phyloP scores from a whole-genome alignment of 1,140 invertebrate genomes.

The Himalopsyche phryganea region DNA sequence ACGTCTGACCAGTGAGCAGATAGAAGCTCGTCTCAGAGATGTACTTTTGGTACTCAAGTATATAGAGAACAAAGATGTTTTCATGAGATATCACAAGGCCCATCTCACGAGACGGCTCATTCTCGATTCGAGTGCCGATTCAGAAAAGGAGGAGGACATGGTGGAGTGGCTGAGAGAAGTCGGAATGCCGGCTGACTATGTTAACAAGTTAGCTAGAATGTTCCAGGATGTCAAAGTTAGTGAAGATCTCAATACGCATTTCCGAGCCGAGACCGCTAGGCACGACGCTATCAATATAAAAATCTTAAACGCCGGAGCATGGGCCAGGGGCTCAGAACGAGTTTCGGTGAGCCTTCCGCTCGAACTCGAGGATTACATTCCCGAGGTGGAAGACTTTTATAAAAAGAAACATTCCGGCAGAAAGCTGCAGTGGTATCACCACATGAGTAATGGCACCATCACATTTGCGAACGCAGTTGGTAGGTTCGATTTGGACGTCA shows the following conservation, averaged over 20 bases:
- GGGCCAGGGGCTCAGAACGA: slow-evolving; percentile 91
- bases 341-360: slow-evolving; percentile 93
- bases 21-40: slow-evolving; percentile 88
- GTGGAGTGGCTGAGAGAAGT: slow-evolving; percentile 93
- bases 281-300: slow-evolving; percentile 80
- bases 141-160: slow-evolving; percentile 99
- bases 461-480: slow-evolving; percentile 92
- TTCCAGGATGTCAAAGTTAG: slow-evolving; percentile 99
- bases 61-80: slow-evolving; percentile 99
- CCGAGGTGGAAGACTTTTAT: slow-evolving; percentile 93
- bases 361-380: slow-evolving; percentile 97
- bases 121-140: slow-evolving; percentile 94
- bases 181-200: slow-evolving; percentile 99
- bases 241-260: slow-evolving; percentile 95
- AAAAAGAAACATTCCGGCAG: slow-evolving; percentile 96
- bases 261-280: slow-evolving; percentile 67
- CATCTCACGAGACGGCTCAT: slow-evolving; percentile 95
- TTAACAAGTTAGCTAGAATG: slow-evolving; percentile 96
- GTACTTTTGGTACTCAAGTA: slow-evolving; percentile 97
- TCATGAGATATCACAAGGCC: slow-evolving; percentile 99
- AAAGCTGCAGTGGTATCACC: slow-evolving; percentile 99
- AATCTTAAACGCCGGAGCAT: slow-evolving; percentile 98
- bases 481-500: slow-evolving; percentile 96
- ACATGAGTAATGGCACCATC: slow-evolving; percentile 99
- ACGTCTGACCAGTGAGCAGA: slow-evolving; percentile 95